Evolutionary conservation across 2,888 invertebrate genomes (phyloP).

Genomic region (Icerya purchasi): DNA sequence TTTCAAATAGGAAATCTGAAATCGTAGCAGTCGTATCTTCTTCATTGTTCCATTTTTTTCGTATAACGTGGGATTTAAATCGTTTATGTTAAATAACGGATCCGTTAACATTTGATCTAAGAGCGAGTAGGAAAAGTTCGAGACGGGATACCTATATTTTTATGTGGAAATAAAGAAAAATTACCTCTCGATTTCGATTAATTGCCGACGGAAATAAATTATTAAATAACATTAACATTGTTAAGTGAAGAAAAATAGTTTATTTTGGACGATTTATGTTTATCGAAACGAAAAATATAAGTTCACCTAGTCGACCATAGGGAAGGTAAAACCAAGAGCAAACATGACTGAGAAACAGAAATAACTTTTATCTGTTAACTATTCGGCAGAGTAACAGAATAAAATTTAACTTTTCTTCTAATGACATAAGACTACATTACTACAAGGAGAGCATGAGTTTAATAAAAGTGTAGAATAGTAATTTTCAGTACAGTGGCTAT

Average conservation of each 20-base stretch:
- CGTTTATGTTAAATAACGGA: conserved; percentile 52
- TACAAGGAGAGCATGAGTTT: too few species aligned
- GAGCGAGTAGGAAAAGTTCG: conserved; percentile 53
- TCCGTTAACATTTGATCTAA: conserved; percentile 53
- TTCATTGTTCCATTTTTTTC: conserved; percentile 38
- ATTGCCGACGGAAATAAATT: background rate
- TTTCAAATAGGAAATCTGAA: conserved; percentile 44
- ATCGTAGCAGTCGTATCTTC: conserved; percentile 35
- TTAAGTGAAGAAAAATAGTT: conserved; percentile 2
- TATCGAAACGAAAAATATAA: background rate
- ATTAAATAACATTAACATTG: background rate
- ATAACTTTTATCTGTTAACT: too few species aligned
- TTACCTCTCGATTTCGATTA: too few species aligned
- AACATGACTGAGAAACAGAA: too few species aligned
- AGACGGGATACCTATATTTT: conserved; percentile 47
- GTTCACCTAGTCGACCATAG: too few species aligned
- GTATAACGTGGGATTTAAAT: conserved; percentile 44
- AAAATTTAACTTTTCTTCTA: too few species aligned
- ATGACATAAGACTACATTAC: too few species aligned
- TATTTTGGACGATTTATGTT: background rate
- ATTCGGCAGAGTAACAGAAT: too few species aligned
- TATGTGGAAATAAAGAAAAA: conserved; percentile 14
- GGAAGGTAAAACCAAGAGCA: too few species aligned
- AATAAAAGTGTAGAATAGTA: too few species aligned
- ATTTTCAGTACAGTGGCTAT: too few species aligned